Percentiles rank a stretch among this genome's conserved stretches.
phyloP scores from a whole-genome alignment of 2,888 invertebrate species.

The Drosophila meridiana region DNA sequence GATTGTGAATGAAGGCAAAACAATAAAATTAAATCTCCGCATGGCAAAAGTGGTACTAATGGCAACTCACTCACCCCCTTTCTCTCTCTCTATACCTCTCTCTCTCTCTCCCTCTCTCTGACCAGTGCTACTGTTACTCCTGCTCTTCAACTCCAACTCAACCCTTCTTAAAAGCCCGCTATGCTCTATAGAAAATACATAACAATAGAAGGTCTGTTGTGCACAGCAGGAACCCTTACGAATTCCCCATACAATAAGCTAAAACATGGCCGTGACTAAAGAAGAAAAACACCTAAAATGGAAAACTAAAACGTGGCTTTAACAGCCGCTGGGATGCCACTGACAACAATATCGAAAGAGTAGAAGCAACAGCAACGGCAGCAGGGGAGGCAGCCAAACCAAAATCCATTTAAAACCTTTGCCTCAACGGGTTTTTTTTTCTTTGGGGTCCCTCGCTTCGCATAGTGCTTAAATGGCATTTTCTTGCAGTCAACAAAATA shows the following conservation, averaged over 20 bases:
- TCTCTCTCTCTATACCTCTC: constrained; percentile 24
- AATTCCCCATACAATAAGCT: constrained; percentile 76
- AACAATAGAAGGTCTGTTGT: constrained; percentile 55
- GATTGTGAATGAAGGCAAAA: constrained; percentile 68
- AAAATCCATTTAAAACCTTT: constrained; percentile 75
- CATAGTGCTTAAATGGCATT: constrained; percentile 74
- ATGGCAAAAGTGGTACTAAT: constrained; percentile 70
- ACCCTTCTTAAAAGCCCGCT: constrained; percentile 34
- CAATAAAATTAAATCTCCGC: constrained; percentile 83
- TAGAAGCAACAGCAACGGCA: constrained; percentile 1
- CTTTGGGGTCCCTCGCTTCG: constrained; percentile 28
- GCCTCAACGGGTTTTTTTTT: constrained; percentile 37
- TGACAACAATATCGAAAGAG: constrained; percentile 44
- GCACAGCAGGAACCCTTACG: constrained; percentile 45
- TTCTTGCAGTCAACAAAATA: constrained; percentile 57
- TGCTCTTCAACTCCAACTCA: background rate
- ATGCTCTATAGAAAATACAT: constrained; percentile 67
- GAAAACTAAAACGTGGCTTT: constrained; percentile 73
- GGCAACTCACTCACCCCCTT: constrained; percentile 29
- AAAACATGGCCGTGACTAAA: constrained; percentile 59
- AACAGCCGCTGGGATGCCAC: constrained; percentile 59
- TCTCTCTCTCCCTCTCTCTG: constrained; percentile 37
- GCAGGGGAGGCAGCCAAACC: constrained; percentile 30
- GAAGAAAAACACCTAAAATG: constrained; percentile 67
- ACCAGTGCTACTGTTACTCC: background rate